phyloP scores from a whole-genome alignment of 1,140 invertebrate genomes.

The Zaprionus lachaisei region DNA sequence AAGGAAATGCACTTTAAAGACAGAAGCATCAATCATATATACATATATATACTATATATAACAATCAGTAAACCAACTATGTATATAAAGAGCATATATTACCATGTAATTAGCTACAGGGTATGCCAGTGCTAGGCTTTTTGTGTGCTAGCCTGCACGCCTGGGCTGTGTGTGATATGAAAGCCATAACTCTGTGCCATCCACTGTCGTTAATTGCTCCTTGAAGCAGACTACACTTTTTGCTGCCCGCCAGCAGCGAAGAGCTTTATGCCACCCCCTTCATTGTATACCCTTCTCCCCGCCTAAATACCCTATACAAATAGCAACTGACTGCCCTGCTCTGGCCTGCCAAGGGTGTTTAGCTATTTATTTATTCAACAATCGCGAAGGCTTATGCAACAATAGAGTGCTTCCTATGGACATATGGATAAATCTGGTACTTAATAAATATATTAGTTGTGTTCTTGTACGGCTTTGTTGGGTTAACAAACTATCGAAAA shows the following conservation, averaged over 20 bases:
- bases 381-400: constrained; percentile 1
- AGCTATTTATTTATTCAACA: constrained; percentile 10
- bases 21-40: too few relatives aligned
- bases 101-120: not conserved
- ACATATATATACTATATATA: too few relatives aligned
- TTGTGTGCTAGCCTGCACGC: constrained; percentile 14
- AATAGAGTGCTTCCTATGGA: constrained; percentile 3
- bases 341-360: not conserved
- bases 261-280: constrained; percentile 8
- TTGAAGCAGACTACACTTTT: constrained; percentile 78
- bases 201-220: constrained; percentile 80
- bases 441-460: constrained; percentile 1
- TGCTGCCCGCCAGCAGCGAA: constrained; percentile 34
- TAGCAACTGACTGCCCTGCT: not conserved
- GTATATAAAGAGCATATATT: not conserved
- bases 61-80: not conserved
- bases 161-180: constrained; percentile 68
- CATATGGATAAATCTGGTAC: constrained; percentile 6
- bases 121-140: not conserved
- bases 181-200: constrained; percentile 74
- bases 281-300: not conserved
- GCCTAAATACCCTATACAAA: constrained; percentile 24
- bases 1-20: too few relatives aligned
- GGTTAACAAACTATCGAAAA: not conserved
- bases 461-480: not conserved